Base-by-base conservation (phyloP, 2,113 vertebrate genomes). In the Neodon shergylaensis region DNA sequence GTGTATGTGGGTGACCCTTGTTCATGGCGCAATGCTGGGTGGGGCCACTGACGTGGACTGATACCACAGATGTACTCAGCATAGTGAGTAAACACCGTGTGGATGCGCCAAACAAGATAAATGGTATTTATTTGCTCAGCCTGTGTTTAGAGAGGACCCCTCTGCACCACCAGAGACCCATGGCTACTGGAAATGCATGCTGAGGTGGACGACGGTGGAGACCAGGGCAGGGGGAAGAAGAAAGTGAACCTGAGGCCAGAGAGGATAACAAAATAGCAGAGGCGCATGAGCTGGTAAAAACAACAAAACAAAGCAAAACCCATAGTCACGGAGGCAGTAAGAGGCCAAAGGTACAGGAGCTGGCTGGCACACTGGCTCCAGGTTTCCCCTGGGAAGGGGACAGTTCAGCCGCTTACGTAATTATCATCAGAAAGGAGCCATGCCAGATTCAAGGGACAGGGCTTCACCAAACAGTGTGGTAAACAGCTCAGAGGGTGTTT, bases 1-100 rank as follows among this genome's bases (percentile, higher is more conserved):
- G 87, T 97, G 93, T 95, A 76, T 58, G 86, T 79, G 33, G 68
- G 49, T 63, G 54, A 91, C 24, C 54, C 26, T 90, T 54, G 39
- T 66, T 6, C 9, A 61, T 97, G 96, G 42, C 3, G 96, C 88
- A 97, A 97, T 11, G 72, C 68, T 49, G 31, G 93, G n/a, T 19
- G 74, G 79, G 58, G 10, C 77, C 87, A 13, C 54, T 94, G 94
- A 96, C 63, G 1, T 36, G 42, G 81, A 81, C 81, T 47, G 42
- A 44, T 70, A 39, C 95, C 81, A 36, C 22, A 3, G 74, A 82
- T 65, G 95, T 93, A 33, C 95, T 5, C 3, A 81, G 88, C 81
- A 66, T 66, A 39, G 14, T 17, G 81, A 86, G 92, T 96, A 96
- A 96, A 88, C 92, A 96, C 0, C 1, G 36, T 0, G 4, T 47